Evolutionary conservation across 2,113 vertebrate genomes (phyloP).

Genomic region (Megaceryle maxima): DNA sequence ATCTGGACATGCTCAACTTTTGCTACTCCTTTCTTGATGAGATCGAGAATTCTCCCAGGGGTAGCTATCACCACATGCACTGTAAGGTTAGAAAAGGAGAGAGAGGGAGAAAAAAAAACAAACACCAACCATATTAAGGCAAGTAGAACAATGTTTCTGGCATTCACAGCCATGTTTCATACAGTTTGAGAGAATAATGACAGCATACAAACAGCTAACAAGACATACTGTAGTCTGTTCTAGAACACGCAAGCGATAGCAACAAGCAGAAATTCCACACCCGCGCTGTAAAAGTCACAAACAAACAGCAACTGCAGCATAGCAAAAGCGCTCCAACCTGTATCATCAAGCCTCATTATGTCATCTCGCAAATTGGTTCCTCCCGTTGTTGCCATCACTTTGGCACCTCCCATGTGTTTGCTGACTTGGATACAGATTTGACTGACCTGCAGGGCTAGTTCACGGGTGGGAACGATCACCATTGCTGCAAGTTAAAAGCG

Average conservation of each 20-base stretch:
- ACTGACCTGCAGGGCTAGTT: conserved; percentile 98
- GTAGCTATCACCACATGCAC: conserved; percentile 98
- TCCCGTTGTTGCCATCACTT: conserved; percentile 99
- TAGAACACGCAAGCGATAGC: background rate
- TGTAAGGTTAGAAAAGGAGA: conserved; percentile 61
- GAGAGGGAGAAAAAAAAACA: background rate
- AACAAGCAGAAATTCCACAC: background rate
- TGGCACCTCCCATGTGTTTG: conserved; percentile 99
- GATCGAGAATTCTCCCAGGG: conserved; percentile 97
- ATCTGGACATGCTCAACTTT: conserved; percentile 98
- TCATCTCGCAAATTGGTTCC: conserved; percentile 98
- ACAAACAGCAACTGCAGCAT: background rate
- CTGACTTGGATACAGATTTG: conserved; percentile 99
- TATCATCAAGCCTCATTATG: conserved; percentile 98
- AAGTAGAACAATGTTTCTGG: background rate
- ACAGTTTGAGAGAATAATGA: background rate
- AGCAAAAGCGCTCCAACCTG: conserved; percentile 76
- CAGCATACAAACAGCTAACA: background rate
- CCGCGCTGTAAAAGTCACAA: background rate
- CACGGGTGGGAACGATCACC: conserved; percentile 98
- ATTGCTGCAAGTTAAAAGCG: conserved; percentile 77
- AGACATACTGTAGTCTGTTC: background rate
- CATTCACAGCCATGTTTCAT: background rate
- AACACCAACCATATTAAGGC: background rate
- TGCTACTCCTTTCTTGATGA: conserved; percentile 99